Percentiles rank a stretch among this genome's conserved stretches.
Evolutionary conservation across 2,113 vertebrate genomes (phyloP).

Genomic region (Limnothrissa miodon): DNA sequence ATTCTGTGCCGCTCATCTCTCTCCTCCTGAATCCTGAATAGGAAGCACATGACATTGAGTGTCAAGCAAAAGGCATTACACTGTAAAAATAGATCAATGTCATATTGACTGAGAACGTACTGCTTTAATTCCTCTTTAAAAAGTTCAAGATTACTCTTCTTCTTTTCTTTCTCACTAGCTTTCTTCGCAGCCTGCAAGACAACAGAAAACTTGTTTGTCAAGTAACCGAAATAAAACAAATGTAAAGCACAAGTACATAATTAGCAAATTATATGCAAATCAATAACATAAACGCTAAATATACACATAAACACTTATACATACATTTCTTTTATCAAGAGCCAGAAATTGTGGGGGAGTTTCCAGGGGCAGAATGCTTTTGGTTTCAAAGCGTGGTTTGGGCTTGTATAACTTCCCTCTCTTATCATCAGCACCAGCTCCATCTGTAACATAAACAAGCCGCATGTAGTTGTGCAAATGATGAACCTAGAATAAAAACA

Average conservation of each 20-base stretch:
- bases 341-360: slow-evolving; percentile 86
- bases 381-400: slow-evolving; percentile 85
- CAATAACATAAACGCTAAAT: too few relatives aligned
- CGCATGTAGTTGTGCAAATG: neutral
- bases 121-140: slow-evolving; percentile 99
- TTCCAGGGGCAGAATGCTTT: slow-evolving; percentile 86
- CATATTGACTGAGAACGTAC: slow-evolving; percentile 68
- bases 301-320: slow-evolving; percentile 50
- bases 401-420: slow-evolving; percentile 96
- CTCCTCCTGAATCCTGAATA: slow-evolving; percentile 92
- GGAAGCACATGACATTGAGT: slow-evolving; percentile 28
- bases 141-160: slow-evolving; percentile 98
- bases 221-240: neutral
- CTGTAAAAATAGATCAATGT: neutral
- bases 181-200: slow-evolving; percentile 85
- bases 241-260: neutral
- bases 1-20: slow-evolving; percentile 93
- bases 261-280: too few relatives aligned
- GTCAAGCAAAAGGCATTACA: slow-evolving; percentile 9
- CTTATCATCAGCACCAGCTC: slow-evolving; percentile 89
- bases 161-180: slow-evolving; percentile 92
- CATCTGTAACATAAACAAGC: slow-evolving; percentile 73
- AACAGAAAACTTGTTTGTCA: slow-evolving; percentile 28
- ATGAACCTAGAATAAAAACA: neutral
- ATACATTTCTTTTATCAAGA: slow-evolving; percentile 91